phyloP scores from a whole-genome alignment of 53 echinoderm and acorn worm species.

The Echinometra lucunter region DNA sequence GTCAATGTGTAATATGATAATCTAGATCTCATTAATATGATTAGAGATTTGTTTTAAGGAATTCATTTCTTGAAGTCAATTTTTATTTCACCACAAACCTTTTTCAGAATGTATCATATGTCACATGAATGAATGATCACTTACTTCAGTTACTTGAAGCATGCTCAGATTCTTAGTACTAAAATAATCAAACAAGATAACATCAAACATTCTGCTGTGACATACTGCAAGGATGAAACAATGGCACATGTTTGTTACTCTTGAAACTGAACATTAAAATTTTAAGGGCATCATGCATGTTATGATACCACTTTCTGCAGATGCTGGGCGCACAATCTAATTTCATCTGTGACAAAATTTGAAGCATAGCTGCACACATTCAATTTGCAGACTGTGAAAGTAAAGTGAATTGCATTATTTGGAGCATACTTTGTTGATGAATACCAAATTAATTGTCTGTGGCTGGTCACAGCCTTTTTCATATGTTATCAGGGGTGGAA shows the following conservation, averaged over 20 bases:
- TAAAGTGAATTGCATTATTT: constrained; percentile 23
- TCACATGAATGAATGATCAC: no score
- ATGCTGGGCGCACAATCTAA: neutral
- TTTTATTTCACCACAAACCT: neutral
- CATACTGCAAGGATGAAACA: neutral
- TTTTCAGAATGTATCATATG: no score
- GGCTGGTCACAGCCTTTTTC: neutral
- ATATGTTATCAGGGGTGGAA: neutral
- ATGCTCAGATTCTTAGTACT: neutral
- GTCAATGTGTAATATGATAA: neutral
- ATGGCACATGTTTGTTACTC: neutral
- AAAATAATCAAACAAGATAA: neutral
- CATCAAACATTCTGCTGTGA: neutral
- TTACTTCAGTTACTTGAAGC: neutral
- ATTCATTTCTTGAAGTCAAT: neutral
- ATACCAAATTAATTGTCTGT: neutral
- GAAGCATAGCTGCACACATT: neutral
- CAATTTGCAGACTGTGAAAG: neutral
- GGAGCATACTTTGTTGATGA: constrained; percentile 28
- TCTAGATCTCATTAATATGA: neutral
- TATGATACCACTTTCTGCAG: neutral
- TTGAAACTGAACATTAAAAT: neutral
- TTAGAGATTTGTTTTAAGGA: neutral
- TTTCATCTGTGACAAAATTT: neutral
- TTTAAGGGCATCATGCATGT: neutral